Evolutionary conservation across 2,888 invertebrate genomes (phyloP), one percentile per base, ranked within the genome.

Genomic region (Campoletis raptor): DNA sequence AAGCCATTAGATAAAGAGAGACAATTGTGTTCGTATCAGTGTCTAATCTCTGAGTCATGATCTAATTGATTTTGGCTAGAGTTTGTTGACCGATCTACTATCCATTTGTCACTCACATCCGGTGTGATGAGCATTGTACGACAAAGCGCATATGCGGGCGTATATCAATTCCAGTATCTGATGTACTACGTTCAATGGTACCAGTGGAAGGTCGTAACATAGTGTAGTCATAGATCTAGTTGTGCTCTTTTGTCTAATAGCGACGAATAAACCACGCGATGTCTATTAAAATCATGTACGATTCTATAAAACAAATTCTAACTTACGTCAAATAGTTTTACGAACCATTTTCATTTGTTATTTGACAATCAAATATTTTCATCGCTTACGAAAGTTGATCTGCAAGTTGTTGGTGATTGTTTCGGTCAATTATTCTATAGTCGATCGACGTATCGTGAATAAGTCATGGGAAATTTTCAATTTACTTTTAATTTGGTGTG

Each of bases 1-100:
- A 24, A 37, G 64, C 45, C 21, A 73, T 67, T 67, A 21, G 64
- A 73, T 30, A 79, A 79, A 61, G 52, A 57, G 70, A 76, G 74
- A 73, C 73, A 81, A 78, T 78, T 73, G 61, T 52, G 67, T 78
- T 79, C 81, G 82, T 52, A 69, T 76, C 74, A 18, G 30, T 57
- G 70, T 57, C 80, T 86, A 83, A 86, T 86, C 83, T 83, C 77
- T 42, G 77, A 54, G 72, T 83, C 83, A 67, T 73, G 52, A 86
- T 86, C 83, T 76, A 83, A 83, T 86, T 86, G 85, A 86, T 83
- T 86, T 72, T 72, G 76, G 72, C 48, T 72, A 18, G 45, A 69
- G 70, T 73, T 72, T 69, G 61, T 37, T 80, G 64, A 66, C 40
- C 72, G 37, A 64, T 52, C 21, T 45, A 69, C 30, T 67, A 42